phyloP scores from a whole-genome alignment of 2,113 vertebrate species.

The Pardalotus punctatus region DNA sequence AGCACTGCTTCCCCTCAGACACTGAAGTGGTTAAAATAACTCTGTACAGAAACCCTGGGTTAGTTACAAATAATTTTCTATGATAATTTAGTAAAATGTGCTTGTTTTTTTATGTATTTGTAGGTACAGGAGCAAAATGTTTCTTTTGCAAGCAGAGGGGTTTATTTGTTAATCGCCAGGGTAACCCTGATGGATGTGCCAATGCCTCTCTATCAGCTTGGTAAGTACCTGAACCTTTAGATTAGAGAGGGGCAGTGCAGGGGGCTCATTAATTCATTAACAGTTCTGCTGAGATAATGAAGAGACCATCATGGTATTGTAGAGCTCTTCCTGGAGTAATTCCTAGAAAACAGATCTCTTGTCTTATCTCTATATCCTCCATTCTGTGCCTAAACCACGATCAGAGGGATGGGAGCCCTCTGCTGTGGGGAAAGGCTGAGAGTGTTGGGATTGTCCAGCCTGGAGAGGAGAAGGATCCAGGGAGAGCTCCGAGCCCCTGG shows the following conservation, averaged over 20 bases:
- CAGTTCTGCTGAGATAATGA: not conserved
- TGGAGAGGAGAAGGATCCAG: not conserved
- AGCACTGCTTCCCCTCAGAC: not conserved
- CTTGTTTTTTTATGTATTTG: not conserved
- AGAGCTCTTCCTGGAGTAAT: not conserved
- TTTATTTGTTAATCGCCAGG: not conserved
- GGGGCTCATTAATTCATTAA: not conserved
- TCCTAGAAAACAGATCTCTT: not conserved
- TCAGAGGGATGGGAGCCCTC: not conserved
- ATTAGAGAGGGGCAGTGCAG: not conserved
- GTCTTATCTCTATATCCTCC: not conserved
- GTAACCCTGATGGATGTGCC: not conserved
- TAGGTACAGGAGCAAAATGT: not conserved
- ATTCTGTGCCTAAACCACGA: not conserved
- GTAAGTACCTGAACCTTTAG: not conserved
- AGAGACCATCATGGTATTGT: rapidly evolving
- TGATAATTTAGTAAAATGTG: not conserved
- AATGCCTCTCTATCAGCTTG: not conserved
- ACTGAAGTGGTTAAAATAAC: not conserved
- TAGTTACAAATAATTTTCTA: not conserved
- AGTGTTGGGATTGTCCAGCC: not conserved
- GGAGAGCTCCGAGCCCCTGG: not conserved
- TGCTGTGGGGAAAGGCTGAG: not conserved
- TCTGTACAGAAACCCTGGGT: not conserved
- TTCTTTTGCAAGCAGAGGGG: not conserved